Base-by-base conservation (phyloP, 2,797 vertebrate genomes). In the Ctenosaura bakeri region DNA sequence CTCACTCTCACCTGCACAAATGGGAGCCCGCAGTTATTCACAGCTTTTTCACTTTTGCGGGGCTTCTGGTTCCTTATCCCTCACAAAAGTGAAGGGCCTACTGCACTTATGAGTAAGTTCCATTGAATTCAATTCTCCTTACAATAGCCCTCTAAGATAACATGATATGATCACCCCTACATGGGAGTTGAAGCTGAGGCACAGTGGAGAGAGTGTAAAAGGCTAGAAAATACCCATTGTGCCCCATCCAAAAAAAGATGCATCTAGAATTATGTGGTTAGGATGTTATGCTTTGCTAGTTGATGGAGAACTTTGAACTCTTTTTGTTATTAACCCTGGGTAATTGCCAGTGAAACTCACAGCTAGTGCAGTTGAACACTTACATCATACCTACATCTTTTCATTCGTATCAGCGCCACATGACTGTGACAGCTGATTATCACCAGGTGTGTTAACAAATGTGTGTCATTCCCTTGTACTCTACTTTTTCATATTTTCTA, bases 401-500 rank as follows among this genome's bases (percentile, higher is more conserved):
- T 69, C 66, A 69, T 9, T 69, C 10, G 29, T 32, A 7, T 8
- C 16, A 18, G 18, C 54, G 13, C 80, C 56, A 59, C 62, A 66
- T 8, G 42, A 26, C 66, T 22, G 32, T 54, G 52, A 86, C n/a
- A 56, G 52, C 2, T 32, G 29, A 59, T 74, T 59, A 18, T 9
- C 14, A 59, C 12, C 35, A 83, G 2, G 71, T 24, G 32, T 69
- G 32, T 80, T 32, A 52, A 24, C 10, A 5, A 13, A 4, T 1
- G 0, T 20, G 4, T 0, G 16, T 42, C 13, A 86, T 59, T 54
- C 14, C 24, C 79, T 24, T 59, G 12, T 64, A 88, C 89, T 66
- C 71, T 0, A 79, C 18, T 29, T 90, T 85, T 88, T 7, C 20
- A 13, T n/a, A 46, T 35, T 89, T 82, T 77, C 35, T 92, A 91